Base-by-base conservation (phyloP, 2,888 invertebrate genomes). In the Alsophila aescularia region DNA sequence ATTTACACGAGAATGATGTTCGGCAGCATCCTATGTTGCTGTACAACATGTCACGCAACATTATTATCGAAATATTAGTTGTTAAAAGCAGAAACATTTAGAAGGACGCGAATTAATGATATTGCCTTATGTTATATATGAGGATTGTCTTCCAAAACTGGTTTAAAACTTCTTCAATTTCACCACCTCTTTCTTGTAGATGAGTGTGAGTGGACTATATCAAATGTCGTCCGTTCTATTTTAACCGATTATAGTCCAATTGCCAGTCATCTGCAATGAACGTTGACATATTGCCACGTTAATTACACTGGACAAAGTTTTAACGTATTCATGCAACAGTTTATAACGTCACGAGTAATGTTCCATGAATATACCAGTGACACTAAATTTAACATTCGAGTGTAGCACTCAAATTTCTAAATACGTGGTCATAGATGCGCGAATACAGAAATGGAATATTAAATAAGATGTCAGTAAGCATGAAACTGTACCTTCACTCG, bases 381-480 rank as follows among this genome's bases (percentile, higher is more conserved):
- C 48, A 48, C 37, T 53, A 32, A 41, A 58, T 54, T 56, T 52
- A 49, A 49, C 47, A 49, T 45, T 44, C 24, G 42, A 24, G 14
- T 37, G 35, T 41, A 41, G 34, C 53, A 47, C 40, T 50, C 16
- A 53, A 51, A 47, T 42, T 43, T 49, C 44, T 58, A 66, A 71
- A 71, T 67, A 62, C 51, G 57, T 62, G 59, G 67, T 71, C 48
- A 60, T 54, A 67, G 69, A 69, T 68, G 71, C 72, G 58, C 59
- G 75, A 74, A 68, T 67, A 67, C 67, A 66, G 75, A 76, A 75
- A 77, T 76, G 67, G 80, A 86, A 86, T 87, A 85, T 85, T 81
- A 81, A 86, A 85, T 80, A 79, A 80, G 81, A 82, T 70, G 78
- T 66, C 77, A 73, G 79, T 76, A 74, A 81, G 81, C 86, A 77